These are phyloP conservation scores for Nasonovia ribisnigri DNA, from an alignment of 2,888 invertebrate genomes.

Conservation along the genomic window DNA sequence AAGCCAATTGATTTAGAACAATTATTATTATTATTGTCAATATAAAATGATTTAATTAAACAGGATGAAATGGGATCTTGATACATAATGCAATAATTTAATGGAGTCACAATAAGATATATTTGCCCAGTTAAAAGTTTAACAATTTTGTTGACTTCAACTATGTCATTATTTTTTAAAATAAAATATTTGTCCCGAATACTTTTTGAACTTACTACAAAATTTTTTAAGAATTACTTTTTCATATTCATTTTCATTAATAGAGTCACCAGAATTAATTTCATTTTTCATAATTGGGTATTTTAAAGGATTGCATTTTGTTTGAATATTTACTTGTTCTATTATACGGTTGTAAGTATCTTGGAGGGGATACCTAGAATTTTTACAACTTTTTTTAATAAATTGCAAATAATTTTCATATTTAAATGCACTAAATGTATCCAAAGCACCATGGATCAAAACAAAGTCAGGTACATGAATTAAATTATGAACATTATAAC, in stretches of 20 bases:
- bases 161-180: not conserved
- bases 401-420: conserved; percentile 33
- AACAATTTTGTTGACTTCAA: not conserved
- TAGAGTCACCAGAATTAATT: not conserved
- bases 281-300: not conserved
- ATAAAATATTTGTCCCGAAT: not conserved
- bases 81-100: too few relatives aligned
- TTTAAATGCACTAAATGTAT: not conserved
- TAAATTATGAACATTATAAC: conserved; percentile 18
- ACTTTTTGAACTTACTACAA: not conserved
- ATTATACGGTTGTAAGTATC: not conserved
- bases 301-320: not conserved
- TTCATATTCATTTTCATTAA: not conserved
- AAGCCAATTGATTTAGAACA: too few relatives aligned
- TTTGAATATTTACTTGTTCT: conserved; percentile 3
- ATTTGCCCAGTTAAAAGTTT: not conserved
- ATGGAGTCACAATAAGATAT: too few relatives aligned
- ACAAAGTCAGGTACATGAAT: conserved; percentile 22
- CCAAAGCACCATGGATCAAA: conserved; percentile 19
- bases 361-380: conserved; percentile 29
- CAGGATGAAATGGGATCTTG: too few relatives aligned
- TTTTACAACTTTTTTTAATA: conserved; percentile 15
- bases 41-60: too few relatives aligned
- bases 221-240: conserved; percentile 24
- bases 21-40: too few relatives aligned